These are phyloP conservation scores for Dasyurus viverrinus DNA, from an alignment of 2,113 vertebrate genomes.

Conservation along the genomic window DNA sequence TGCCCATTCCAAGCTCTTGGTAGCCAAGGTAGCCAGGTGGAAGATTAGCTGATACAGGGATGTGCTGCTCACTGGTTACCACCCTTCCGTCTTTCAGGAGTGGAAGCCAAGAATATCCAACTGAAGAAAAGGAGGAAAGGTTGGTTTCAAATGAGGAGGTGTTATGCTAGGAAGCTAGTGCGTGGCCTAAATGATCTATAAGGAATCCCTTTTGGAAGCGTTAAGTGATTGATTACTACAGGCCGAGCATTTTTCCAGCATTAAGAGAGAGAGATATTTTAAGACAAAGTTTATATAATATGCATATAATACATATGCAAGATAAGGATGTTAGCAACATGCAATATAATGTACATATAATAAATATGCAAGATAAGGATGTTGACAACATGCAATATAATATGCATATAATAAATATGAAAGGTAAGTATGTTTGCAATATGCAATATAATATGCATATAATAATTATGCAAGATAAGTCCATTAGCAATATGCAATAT, in stretches of 20 bases:
- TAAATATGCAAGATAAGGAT: too few relatives aligned
- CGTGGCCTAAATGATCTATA: background rate
- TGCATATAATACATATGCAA: background rate
- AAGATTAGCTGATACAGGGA: constrained; percentile 93
- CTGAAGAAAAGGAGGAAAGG: constrained; percentile 81
- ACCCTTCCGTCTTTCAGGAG: constrained; percentile 96
- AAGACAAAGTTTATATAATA: too few relatives aligned
- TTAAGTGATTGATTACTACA: background rate
- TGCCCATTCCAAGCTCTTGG: constrained; percentile 90
- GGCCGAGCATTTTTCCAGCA: background rate
- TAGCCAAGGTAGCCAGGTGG: constrained; percentile 93
- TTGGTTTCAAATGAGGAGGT: background rate
- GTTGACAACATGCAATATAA: too few relatives aligned
- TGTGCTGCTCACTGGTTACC: constrained; percentile 92
- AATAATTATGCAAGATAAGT: background rate
- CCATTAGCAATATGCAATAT: background rate
- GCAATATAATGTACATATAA: too few relatives aligned
- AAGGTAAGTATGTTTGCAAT: too few relatives aligned
- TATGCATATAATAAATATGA: too few relatives aligned
- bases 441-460: background rate
- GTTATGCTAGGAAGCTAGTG: background rate
- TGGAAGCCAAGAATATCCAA: constrained; percentile 97
- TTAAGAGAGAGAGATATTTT: background rate
- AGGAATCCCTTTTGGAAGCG: background rate
- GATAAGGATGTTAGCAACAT: background rate